Percentiles rank a stretch among this genome's conserved stretches.
Evolutionary conservation across 2,888 invertebrate species (phyloP).

Genomic region (Drosophila quasianomalipes): DNA sequence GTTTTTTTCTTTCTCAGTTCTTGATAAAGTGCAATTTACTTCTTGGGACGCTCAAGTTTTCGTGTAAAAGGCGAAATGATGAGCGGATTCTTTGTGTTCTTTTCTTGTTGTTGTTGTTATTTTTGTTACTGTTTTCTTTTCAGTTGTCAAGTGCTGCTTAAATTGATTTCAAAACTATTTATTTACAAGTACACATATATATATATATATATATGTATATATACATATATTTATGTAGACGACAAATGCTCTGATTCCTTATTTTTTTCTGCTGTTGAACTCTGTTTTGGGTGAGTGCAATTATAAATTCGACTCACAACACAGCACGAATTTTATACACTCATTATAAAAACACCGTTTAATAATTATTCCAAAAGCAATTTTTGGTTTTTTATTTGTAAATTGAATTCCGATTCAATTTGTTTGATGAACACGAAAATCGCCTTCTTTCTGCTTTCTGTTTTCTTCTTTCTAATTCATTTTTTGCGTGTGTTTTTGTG

Average conservation of each 20-base stretch:
- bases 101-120: conserved; percentile 18
- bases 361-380: not conserved
- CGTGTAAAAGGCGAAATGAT: conserved; percentile 76
- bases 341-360: not conserved
- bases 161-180: conserved; percentile 58
- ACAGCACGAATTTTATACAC: not conserved
- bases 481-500: conserved; percentile 3
- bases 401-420: not conserved
- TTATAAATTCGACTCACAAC: conserved; percentile 1
- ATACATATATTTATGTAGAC: conserved; percentile 6
- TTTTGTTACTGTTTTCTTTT: conserved; percentile 16
- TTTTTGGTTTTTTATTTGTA: not conserved
- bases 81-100: conserved; percentile 53
- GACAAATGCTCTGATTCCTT: conserved; percentile 14
- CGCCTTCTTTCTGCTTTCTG: not conserved
- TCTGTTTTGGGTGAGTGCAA: conserved; percentile 1
- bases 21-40: conserved; percentile 61
- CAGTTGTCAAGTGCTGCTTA: conserved; percentile 41
- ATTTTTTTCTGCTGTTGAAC: conserved; percentile 11
- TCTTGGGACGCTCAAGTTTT: conserved; percentile 53
- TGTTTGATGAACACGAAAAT: conserved; percentile 1
- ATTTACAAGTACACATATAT: conserved; percentile 37
- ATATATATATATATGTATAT: conserved; percentile 17
- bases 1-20: conserved; percentile 7
- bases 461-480: not conserved